Percentiles rank a stretch among this genome's conserved stretches.
Conservation (phyloP, 1,140 invertebrate species). For the Eurosta solidaginis region DNA sequence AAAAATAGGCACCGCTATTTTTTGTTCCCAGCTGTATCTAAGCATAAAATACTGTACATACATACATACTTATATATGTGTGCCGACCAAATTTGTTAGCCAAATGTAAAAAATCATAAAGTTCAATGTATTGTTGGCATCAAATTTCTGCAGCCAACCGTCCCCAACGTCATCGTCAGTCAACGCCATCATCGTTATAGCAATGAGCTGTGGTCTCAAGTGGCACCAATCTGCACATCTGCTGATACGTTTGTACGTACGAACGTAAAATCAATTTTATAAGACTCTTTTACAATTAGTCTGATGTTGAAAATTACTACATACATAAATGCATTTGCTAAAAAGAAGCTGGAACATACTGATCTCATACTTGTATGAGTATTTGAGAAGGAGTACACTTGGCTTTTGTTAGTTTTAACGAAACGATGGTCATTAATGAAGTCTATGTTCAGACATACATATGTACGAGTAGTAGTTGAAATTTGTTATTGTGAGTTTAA, state of each 20-base stretch:
- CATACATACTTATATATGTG: too few relatives aligned
- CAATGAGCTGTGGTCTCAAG: not conserved
- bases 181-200: not conserved
- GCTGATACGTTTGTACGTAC: not conserved
- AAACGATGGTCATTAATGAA: conserved; percentile 3
- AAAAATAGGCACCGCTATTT: too few relatives aligned
- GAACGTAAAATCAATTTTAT: not conserved
- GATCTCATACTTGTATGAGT: not conserved
- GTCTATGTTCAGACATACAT: not conserved
- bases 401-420: not conserved
- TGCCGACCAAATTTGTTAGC: not conserved
- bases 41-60: too few relatives aligned
- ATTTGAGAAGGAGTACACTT: not conserved
- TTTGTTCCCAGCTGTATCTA: too few relatives aligned
- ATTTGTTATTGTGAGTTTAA: not conserved
- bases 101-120: not conserved
- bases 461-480: not conserved
- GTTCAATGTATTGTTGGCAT: not conserved
- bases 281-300: not conserved
- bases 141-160: not conserved
- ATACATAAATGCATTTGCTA: not conserved
- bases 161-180: not conserved
- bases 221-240: not conserved
- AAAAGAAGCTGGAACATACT: not conserved
- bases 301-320: not conserved